These are phyloP conservation scores for Pemphredon lugubris DNA, from an alignment of 2,888 invertebrate genomes.

Conservation along the genomic window DNA sequence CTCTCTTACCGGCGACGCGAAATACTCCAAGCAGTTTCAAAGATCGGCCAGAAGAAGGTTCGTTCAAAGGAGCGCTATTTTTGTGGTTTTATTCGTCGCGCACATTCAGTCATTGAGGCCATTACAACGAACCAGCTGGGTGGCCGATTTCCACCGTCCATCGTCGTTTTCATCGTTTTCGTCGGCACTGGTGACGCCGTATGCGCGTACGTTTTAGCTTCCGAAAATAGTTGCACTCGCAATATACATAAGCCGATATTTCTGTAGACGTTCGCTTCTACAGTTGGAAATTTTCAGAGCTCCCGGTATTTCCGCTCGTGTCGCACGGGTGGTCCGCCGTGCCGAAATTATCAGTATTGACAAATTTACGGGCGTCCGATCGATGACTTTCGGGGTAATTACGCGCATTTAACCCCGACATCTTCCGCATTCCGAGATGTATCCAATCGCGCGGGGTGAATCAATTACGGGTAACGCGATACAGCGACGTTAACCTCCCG, in stretches of 20 bases:
- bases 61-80: slow-evolving; percentile 36
- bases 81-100: slow-evolving; percentile 26
- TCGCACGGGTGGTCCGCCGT: slow-evolving; percentile 54
- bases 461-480: too few relatives aligned
- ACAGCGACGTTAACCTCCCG: too few relatives aligned
- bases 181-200: slow-evolving; percentile 28
- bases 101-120: slow-evolving; percentile 45
- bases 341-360: slow-evolving; percentile 39
- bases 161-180: slow-evolving; percentile 44
- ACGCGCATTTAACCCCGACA: too few relatives aligned
- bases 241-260: slow-evolving; percentile 54
- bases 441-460: too few relatives aligned
- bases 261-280: slow-evolving; percentile 47
- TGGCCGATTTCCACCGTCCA: slow-evolving; percentile 61
- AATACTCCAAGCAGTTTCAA: slow-evolving; percentile 13
- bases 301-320: slow-evolving; percentile 51
- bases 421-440: too few relatives aligned
- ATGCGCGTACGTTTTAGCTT: slow-evolving; percentile 33
- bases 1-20: neutral
- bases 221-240: slow-evolving; percentile 58
- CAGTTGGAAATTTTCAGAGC: slow-evolving; percentile 54
- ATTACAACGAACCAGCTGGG: slow-evolving; percentile 59
- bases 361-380: slow-evolving; percentile 19
- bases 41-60: slow-evolving; percentile 14
- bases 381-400: too few relatives aligned